Conservation (phyloP, 1,140 invertebrate genomes). For the Physella acuta region DNA sequence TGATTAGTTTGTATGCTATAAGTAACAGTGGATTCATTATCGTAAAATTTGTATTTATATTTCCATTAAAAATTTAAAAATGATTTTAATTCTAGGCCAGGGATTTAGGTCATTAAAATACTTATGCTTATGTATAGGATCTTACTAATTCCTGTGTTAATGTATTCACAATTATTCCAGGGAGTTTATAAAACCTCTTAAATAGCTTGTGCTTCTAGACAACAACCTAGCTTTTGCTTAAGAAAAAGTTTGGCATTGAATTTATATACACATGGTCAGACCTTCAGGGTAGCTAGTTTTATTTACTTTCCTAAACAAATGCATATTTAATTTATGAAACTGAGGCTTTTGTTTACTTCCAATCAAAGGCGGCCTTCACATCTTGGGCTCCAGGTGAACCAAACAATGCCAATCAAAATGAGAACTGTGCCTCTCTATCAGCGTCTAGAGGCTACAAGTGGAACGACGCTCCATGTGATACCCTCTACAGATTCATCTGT, state of each 20-base stretch:
- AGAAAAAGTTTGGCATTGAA: too few relatives aligned
- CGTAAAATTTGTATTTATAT: background rate
- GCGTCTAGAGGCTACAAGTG: constrained; percentile 20
- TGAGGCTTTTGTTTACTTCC: background rate
- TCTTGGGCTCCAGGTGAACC: constrained; percentile 31
- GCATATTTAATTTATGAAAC: background rate
- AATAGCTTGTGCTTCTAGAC: too few relatives aligned
- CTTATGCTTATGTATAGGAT: too few relatives aligned
- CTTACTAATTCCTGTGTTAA: too few relatives aligned
- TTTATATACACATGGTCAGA: constrained; percentile 6
- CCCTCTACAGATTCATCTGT: constrained; percentile 28
- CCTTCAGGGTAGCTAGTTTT: background rate
- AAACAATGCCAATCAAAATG: constrained; percentile 23
- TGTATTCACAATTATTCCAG: too few relatives aligned
- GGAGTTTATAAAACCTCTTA: too few relatives aligned
- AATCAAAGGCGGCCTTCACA: constrained; percentile 14
- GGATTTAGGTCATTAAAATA: too few relatives aligned
- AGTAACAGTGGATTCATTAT: background rate
- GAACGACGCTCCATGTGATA: constrained; percentile 29
- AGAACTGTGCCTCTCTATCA: constrained; percentile 32
- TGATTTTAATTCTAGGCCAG: background rate
- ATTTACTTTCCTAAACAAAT: background rate
- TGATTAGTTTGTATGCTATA: background rate
- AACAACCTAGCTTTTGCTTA: too few relatives aligned
- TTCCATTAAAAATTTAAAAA: too few relatives aligned